Base-by-base conservation (phyloP, 2,113 vertebrate genomes). In the Lampris megalopsis region DNA sequence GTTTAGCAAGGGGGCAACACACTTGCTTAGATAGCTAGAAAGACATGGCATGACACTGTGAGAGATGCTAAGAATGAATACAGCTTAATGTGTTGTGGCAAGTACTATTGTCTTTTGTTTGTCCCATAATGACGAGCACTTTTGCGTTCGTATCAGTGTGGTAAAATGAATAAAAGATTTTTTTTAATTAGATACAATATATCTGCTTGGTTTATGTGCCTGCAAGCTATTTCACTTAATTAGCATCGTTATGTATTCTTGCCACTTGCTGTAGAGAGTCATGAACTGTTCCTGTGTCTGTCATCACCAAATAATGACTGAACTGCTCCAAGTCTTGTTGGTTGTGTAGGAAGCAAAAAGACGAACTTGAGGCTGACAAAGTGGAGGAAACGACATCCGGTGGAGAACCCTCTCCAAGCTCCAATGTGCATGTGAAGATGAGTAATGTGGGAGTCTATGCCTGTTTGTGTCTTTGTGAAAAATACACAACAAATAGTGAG, bases 231-330 rank as follows among this genome's bases (percentile, higher is more conserved):
- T 88, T 88, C 66, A 80, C 85, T 86, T 93, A 92, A 94, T 93
- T 92, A 92, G 85, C 69, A 37, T 70, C 81, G 83, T 82, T 86
- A 82, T 85, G 86, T 90, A 93, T 91, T 88, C 87, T 80, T 68
- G 56, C 62, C 77, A 77, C 81, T 70, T 90, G 88, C 84, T 58
- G 50, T 80, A 80, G 86, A 84, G 87, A 87, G 89, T 84, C 72
- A 86, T 77, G 80, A 81, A 91, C 82, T 83, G 66, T 84, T 83
- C 83, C 79, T 8, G 50, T 52, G 72, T 86, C 86, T 87, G 90
- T 92, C 85, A 92, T 81, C 88, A 81, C 84, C 91, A 94, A 92
- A 93, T 91, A 92, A 92, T 92, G 83, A 91, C 87, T 73, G 81
- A 93, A 83, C 59, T 48, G 76, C 86, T 91, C 79, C 63, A 64